Base-by-base conservation (phyloP, 2,888 invertebrate species). In the Poecilus cupreus region DNA sequence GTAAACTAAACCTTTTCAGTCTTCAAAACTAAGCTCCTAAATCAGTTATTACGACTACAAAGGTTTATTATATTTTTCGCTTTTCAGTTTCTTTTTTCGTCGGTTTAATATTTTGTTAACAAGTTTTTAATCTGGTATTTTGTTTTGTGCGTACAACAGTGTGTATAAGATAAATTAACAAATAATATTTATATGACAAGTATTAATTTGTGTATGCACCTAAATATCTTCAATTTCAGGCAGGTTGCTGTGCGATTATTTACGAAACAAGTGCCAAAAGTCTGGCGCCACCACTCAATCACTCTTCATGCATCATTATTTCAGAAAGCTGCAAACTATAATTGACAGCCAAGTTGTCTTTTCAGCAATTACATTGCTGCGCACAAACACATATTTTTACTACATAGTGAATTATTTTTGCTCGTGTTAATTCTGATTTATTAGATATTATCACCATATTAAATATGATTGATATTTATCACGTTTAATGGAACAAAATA, bases 361-460 rank as follows among this genome's bases (percentile, higher is more conserved):
- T 10, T 10, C 46, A 2, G 4, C 4, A 32, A 32, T 32, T 32
- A 32, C 32, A 32, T 6, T 32, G n/a, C n/a, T 32, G 5, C 32
- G 8, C 32, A 32, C 8, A 32, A 32, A 32, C 32, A 32, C 5
- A 8, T 6, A 32, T 32, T 13, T 46, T 46, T 46, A 13, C 46
- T 13, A 46, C n/a, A n/a, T 18, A 51, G 18, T 51, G 46, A 46
- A n/a, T 3, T 8, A 46, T 8, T 46, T 51, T 51, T 16, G 13
- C 3, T 10, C 13, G 3, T 51, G 13, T 0, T 18, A 51, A 51
- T 51, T 18, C 20, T 51, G 51, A 60, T 77, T 77, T 77, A 77
- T 57, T 51, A 24, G 77, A 32, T 77, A 77, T 60, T 77, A 77
- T 77, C 77, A 51, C 20, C 77, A 60, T 77, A 77, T 77, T 77